Conservation (phyloP, 2,797 vertebrate genomes). For the Enteromius mattozi region DNA sequence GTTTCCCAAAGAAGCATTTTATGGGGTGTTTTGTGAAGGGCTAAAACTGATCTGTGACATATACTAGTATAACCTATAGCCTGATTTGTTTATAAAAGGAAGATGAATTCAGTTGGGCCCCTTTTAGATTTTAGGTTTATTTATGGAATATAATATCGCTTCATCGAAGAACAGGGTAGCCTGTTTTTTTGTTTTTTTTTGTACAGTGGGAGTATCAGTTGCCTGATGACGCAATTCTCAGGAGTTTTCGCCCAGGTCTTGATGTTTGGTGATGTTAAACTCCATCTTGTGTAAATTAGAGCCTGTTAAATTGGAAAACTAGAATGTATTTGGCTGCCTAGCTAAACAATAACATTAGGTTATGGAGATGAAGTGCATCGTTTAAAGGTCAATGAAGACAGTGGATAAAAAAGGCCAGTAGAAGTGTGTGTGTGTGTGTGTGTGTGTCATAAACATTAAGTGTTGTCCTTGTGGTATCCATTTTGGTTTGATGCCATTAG, state of each 20-base stretch:
- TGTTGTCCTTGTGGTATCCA: background rate
- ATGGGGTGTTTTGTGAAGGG: conserved; percentile 24
- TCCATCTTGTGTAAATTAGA: conserved; percentile 45
- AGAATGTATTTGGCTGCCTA: conserved; percentile 30
- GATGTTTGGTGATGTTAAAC: conserved; percentile 47
- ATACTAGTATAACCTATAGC: background rate
- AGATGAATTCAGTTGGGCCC: conserved; percentile 24
- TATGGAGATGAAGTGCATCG: background rate
- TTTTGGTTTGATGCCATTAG: background rate
- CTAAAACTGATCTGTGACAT: conserved; percentile 7
- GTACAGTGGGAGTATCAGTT: conserved; percentile 51
- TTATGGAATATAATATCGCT: conserved; percentile 48
- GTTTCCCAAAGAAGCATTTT: background rate
- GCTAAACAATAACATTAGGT: conserved; percentile 44
- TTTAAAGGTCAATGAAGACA: background rate
- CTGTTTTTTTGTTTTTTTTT: background rate
- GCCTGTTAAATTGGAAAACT: conserved; percentile 5
- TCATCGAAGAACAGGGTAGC: conserved; percentile 20
- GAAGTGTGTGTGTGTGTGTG: too few species aligned
- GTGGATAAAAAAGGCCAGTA: background rate
- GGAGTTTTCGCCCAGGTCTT: conserved; percentile 34
- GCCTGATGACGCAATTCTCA: conserved; percentile 8
- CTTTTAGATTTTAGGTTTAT: conserved; percentile 50
- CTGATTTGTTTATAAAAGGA: conserved; percentile 27
- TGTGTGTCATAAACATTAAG: background rate